Evolutionary conservation across 1,140 invertebrate species (phyloP), one percentile per base, ranked within the genome.

Genomic region (Eciton burchellii): DNA sequence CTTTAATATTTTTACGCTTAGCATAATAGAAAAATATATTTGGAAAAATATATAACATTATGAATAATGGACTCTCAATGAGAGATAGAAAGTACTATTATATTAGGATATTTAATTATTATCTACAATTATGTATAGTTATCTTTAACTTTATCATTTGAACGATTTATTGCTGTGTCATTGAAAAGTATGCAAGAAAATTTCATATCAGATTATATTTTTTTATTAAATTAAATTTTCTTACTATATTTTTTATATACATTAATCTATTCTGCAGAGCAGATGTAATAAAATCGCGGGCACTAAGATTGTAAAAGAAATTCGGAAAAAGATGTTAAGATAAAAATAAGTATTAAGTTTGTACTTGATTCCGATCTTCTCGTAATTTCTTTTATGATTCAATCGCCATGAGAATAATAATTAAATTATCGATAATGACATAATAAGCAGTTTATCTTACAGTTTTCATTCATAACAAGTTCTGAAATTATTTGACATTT

Each of bases 251-350:
- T 66, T 62, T 45, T 43, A 54, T 1, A 43, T 26, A 57, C 4
- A 16, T 49, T 21, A 24, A 43, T 29, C 29, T 65, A 76, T 41
- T 62, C 19, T 74, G 19, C 43, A 63, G n/a, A 52, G 45, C 43
- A 63, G 41, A 49, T 63, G 8, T 62, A 73, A 0, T 60, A 77
- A 14, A 66, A 43, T 68, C 16, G 6, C 3, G 19, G 41, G 11
- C 26, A 9, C 43, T 24, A 29, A 26, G 21, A 68, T 16, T 68
- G 21, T 77, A 68, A 79, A 68, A 79, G 74, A 77, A 29, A 77
- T 11, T 77, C 19, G 21, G 21, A 68, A 68, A 77, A 47, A 70
- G 74, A 70, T 21, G 49, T 65, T 16, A 9, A n/a, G n/a, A 77
- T 43, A 54, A 66, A n/a, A n/a, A n/a, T n/a, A n/a, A n/a, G n/a